A percentile compares a stretch with the other conserved stretches of the same genome.
Conservation (phyloP, 2,888 invertebrate genomes). For the Campopleginae sp. region DNA sequence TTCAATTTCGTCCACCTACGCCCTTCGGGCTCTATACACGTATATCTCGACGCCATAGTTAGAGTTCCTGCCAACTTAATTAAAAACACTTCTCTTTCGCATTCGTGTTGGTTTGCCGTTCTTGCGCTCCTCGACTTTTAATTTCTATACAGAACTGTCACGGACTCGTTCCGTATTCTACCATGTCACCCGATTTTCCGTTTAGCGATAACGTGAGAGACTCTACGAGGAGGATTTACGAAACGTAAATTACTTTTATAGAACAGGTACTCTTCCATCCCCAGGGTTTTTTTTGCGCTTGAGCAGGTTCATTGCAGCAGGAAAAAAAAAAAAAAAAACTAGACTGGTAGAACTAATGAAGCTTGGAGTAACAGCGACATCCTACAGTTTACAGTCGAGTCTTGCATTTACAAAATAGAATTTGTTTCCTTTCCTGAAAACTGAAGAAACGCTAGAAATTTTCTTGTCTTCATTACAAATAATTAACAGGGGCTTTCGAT, state of each 20-base stretch:
- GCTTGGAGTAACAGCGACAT: background rate
- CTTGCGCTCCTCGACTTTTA: conserved; percentile 31
- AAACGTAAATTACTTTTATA: conserved; percentile 41
- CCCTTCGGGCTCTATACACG: background rate
- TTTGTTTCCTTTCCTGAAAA: background rate
- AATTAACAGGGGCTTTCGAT: background rate
- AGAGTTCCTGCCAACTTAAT: conserved; percentile 41
- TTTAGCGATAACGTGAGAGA: conserved; percentile 40
- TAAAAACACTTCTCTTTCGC: conserved; percentile 45
- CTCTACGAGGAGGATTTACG: conserved; percentile 7
- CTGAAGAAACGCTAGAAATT: background rate
- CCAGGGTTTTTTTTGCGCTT: background rate
- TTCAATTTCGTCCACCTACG: conserved; percentile 14
- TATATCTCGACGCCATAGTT: conserved; percentile 2
- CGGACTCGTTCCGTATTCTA: conserved; percentile 40
- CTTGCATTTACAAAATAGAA: background rate
- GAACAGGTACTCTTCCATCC: conserved; percentile 3
- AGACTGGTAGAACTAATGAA: background rate
- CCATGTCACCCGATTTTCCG: conserved; percentile 24
- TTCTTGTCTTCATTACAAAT: background rate
- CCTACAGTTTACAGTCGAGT: background rate
- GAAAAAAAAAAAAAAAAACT: background rate
- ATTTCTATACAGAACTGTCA: conserved; percentile 34
- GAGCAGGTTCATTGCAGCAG: background rate
- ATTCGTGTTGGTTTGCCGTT: conserved; percentile 35